These are phyloP conservation scores for Drosophila lutescens DNA, from an alignment of 2,888 invertebrate species.

Conservation along the genomic window DNA sequence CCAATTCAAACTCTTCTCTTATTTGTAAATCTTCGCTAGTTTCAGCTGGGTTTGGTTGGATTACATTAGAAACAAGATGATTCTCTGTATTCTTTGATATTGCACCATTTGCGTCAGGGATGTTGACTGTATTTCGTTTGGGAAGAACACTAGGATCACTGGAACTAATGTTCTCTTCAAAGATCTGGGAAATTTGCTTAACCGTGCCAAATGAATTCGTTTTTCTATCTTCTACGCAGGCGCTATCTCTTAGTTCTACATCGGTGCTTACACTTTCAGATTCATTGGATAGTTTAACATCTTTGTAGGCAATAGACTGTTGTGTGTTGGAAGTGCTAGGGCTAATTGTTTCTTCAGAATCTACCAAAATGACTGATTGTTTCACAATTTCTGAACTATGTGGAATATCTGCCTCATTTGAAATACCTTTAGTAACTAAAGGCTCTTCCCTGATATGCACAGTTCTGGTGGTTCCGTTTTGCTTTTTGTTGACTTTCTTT, in stretches of 20 bases:
- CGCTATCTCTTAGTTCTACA: neutral
- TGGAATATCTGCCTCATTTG: neutral
- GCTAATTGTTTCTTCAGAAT: neutral
- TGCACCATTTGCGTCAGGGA: neutral
- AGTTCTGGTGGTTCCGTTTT: neutral
- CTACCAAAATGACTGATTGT: neutral
- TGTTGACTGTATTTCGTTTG: conserved; percentile 1
- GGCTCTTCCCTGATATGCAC: neutral
- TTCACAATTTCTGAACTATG: neutral
- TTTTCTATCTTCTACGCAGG: conserved; percentile 16
- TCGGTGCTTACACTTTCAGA: neutral
- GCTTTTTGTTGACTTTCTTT: conserved; percentile 1
- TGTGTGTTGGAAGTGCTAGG: neutral
- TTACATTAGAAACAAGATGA: neutral
- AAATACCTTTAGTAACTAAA: conserved; percentile 3
- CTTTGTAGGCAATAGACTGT: neutral
- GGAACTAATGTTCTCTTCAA: conserved; percentile 35
- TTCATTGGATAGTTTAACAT: neutral
- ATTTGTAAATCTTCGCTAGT: conserved; percentile 19
- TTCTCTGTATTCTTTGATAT: conserved; percentile 17
- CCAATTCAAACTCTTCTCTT: conserved; percentile 29
- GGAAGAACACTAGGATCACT: conserved; percentile 7
- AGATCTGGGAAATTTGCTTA: conserved; percentile 34
- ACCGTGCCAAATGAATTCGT: conserved; percentile 31
- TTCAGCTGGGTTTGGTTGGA: neutral